Conservation (phyloP, 1,140 invertebrate species). For the Battus philenor region DNA sequence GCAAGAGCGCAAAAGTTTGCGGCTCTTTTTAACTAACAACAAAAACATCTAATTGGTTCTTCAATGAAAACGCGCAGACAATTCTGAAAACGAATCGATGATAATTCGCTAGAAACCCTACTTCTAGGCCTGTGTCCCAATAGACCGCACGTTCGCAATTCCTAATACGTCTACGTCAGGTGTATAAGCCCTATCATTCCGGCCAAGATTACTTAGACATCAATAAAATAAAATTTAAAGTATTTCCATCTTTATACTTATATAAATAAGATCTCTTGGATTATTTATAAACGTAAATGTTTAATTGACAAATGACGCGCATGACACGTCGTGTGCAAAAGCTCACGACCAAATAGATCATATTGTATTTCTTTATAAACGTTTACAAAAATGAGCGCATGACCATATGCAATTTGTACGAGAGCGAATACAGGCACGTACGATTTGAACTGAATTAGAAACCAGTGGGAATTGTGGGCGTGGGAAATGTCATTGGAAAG, state of each 20-base stretch:
- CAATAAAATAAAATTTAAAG: background rate
- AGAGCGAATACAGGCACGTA: constrained; percentile 1
- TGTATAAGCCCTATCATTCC: constrained; percentile 5
- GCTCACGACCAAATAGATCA: constrained; percentile 14
- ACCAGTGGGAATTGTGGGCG: constrained; percentile 1
- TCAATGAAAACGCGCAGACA: constrained; percentile 10
- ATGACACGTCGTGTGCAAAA: constrained; percentile 8
- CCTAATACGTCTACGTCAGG: constrained; percentile 15
- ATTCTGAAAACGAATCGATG: constrained; percentile 9
- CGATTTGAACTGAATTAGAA: constrained; percentile 8
- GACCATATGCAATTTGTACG: constrained; percentile 3
- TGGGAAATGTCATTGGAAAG: constrained; percentile 11
- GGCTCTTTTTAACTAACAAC: too few species aligned
- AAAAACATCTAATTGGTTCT: background rate
- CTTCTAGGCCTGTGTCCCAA: constrained; percentile 2
- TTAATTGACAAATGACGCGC: constrained; percentile 1
- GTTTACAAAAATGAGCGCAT: constrained; percentile 13
- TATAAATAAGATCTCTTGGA: background rate
- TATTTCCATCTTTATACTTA: background rate
- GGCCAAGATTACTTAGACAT: background rate
- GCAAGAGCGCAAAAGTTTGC: too few species aligned
- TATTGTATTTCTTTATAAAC: constrained; percentile 16
- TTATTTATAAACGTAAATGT: background rate
- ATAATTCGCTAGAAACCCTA: constrained; percentile 13
- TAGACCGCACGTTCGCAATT: constrained; percentile 4